Conservation (phyloP, 2,888 invertebrate species). For the Oscheius sp. region DNA sequence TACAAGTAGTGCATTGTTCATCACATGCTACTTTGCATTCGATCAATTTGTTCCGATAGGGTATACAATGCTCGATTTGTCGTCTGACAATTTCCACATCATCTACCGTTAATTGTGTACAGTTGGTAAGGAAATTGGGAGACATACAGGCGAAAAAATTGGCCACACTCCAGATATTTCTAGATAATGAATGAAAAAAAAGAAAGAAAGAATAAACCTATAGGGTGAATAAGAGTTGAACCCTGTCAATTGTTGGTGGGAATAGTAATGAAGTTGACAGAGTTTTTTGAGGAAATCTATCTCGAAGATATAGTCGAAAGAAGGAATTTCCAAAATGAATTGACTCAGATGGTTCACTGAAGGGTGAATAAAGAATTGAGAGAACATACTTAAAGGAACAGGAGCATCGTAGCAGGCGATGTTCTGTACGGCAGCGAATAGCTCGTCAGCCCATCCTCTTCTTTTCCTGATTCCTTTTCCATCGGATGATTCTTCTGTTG, state of each 20-base stretch:
- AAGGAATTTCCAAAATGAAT: conserved; percentile 58
- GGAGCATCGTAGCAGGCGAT: conserved; percentile 67
- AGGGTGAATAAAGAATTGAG: conserved; percentile 21
- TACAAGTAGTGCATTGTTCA: conserved; percentile 18
- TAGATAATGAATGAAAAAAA: neutral
- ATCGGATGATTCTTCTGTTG: neutral
- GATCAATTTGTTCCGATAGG: conserved; percentile 49
- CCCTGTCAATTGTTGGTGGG: conserved; percentile 41
- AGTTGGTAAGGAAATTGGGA: conserved; percentile 59
- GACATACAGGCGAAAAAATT: conserved; percentile 65
- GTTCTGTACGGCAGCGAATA: conserved; percentile 58
- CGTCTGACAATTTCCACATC: conserved; percentile 43
- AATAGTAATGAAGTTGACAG: conserved; percentile 55
- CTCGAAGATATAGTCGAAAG: conserved; percentile 54
- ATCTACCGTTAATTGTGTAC: conserved; percentile 52
- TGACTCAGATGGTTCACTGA: conserved; percentile 68
- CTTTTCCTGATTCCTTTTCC: conserved; percentile 20
- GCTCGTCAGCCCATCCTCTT: conserved; percentile 63
- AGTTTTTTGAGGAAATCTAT: conserved; percentile 53
- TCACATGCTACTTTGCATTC: conserved; percentile 46
- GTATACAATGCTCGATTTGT: conserved; percentile 51
- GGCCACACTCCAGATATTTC: conserved; percentile 62
- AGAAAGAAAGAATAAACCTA: conserved; percentile 1
- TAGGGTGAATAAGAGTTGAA: conserved; percentile 56
- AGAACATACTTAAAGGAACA: conserved; percentile 58